These are phyloP conservation scores for Oscheius onirici DNA, from an alignment of 2,888 invertebrate genomes.

Conservation along the genomic window DNA sequence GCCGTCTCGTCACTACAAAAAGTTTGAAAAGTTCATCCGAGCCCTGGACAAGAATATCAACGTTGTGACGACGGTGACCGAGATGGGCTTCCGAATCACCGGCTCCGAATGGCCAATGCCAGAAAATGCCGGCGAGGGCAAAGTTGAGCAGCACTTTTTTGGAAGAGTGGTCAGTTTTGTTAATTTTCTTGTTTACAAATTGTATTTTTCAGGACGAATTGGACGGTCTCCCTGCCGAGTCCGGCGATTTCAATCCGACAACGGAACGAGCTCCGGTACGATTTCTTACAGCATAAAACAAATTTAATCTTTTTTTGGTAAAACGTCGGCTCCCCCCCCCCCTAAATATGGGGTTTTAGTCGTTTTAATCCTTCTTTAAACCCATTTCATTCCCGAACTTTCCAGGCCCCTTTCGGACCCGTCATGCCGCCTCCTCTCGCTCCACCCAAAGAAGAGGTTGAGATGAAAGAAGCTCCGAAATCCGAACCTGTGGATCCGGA, in stretches of 20 bases:
- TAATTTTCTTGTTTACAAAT: background rate
- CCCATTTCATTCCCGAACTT: no score
- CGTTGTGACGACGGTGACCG: conserved; percentile 59
- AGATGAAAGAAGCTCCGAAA: background rate
- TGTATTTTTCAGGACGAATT: conserved; percentile 29
- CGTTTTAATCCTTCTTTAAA: no score
- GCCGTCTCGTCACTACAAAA: conserved; percentile 91
- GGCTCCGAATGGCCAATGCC: conserved; percentile 37
- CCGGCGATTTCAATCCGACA: background rate
- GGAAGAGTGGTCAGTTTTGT: conserved; percentile 32
- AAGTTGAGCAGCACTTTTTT: conserved; percentile 41
- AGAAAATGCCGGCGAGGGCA: conserved; percentile 20
- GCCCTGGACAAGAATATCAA: conserved; percentile 84
- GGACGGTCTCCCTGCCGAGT: conserved; percentile 7
- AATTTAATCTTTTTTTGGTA: no score
- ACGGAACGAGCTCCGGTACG: background rate
- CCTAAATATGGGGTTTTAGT: no score
- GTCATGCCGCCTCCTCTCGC: background rate
- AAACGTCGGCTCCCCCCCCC: no score
- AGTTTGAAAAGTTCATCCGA: conserved; percentile 94
- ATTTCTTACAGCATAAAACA: no score
- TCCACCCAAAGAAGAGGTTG: background rate
- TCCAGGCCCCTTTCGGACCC: conserved; percentile 9
- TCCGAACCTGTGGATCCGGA: background rate
- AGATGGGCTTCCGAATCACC: conserved; percentile 47